Conservation (phyloP, 2,113 vertebrate species). For the Nothobranchius furzeri region DNA sequence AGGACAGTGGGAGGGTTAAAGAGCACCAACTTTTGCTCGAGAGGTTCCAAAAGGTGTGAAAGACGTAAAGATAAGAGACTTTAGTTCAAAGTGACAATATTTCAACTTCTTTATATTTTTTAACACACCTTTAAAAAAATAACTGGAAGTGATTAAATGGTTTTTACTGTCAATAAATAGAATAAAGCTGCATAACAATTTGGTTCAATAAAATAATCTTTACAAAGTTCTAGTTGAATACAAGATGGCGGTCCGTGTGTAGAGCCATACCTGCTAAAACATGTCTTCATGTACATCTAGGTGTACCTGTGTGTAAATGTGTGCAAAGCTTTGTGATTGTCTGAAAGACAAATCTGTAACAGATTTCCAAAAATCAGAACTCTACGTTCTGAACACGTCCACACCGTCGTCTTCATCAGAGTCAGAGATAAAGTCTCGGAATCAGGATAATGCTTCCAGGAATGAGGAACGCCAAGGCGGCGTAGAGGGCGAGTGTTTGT, state of each 20-base stretch:
- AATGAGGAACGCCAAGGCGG: conserved; percentile 11
- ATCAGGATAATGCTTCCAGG: conserved; percentile 1
- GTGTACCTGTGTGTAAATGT: conserved; percentile 37
- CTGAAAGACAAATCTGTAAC: conserved; percentile 42
- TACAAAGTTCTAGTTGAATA: conserved; percentile 11
- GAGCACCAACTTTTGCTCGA: background rate
- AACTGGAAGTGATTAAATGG: background rate
- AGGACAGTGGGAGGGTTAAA: too few species aligned
- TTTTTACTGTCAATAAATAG: conserved; percentile 69
- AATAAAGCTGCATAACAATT: conserved; percentile 37
- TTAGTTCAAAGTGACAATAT: conserved; percentile 35
- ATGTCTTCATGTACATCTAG: background rate
- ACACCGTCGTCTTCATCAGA: conserved; percentile 21
- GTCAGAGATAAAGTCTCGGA: background rate
- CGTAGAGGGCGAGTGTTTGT: conserved; percentile 19
- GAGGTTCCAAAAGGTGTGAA: conserved; percentile 18
- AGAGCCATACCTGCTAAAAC: background rate
- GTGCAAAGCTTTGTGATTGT: conserved; percentile 67
- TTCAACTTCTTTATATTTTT: conserved; percentile 15
- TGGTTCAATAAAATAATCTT: conserved; percentile 14
- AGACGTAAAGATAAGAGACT: conserved; percentile 18
- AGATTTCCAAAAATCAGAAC: conserved; percentile 14
- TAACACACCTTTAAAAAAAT: conserved; percentile 12
- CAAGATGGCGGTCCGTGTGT: background rate
- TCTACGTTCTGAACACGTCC: conserved; percentile 39